Evolutionary conservation across 2,888 invertebrate genomes (phyloP), one percentile per base, ranked within the genome.

Genomic region (Ceraclea dissimilis): DNA sequence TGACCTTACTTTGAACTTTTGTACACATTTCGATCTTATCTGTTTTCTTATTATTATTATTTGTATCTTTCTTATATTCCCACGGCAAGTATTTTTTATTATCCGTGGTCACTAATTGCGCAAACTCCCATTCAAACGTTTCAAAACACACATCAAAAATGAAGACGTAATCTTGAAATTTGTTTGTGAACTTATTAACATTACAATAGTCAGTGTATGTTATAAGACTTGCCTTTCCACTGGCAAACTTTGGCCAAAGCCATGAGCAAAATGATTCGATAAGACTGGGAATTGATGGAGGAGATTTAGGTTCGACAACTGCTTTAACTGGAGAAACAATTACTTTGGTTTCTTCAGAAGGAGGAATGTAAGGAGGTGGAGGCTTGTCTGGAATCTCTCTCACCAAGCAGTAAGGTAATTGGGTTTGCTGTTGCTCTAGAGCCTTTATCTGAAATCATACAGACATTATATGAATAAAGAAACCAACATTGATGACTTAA

Each of bases 301-400:
- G 49, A 8, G 49, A 47, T 39, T 52, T 49, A n/a, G 13, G 22
- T 5, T 50, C 17, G n/a, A 49, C 31, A 54, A 19, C 39, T 5
- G 31, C 21, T 19, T 22, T 17, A 16, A 17, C 49, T 33, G 21
- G n/a, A 46, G 49, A 11, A 16, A 31, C 31, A 2, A n/a, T 26
- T 2, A 26, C 21, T 19, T 61, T 59, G 16, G 46, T 16, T 21
- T 59, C 59, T 46, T 61, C 61, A 16, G 55, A 44, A 16, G 61
- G 61, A 6, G 61, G 61, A n/a, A 59, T 61, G 26, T 61, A 61
- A 2, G 61, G 61, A 13, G 61, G 61, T 2, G 61, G 61, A n/a
- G 61, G 61, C 47, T 61, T 61, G 19, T 61, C 61, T 11, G 61
- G 61, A 26, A 61, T 61, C 21, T 61, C 61, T 22, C 61, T 52